Evolutionary conservation across 2,113 vertebrate species (phyloP), one percentile per base, ranked within the genome.

Genomic region (Thamnophis sirtalis): DNA sequence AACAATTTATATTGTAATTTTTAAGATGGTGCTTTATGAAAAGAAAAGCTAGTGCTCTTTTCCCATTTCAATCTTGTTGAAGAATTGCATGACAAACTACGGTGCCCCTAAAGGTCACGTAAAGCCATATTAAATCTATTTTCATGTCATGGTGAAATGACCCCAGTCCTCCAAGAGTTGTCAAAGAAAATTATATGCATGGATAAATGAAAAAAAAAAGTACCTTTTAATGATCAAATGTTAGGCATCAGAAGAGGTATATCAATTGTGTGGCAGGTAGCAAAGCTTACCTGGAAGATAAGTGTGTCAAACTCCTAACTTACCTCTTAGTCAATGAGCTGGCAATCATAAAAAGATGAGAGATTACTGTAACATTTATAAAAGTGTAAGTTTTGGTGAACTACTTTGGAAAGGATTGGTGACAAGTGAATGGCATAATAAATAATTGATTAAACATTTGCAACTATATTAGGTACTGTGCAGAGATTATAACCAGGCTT

Each of bases 121-220:
- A 90, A 89, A 95, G 95, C 90, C 96, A 92, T 95, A 97, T 96
- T 97, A 96, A 96, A 68, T 95, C 87, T 94, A 94, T 96, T 96
- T 96, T 96, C 93, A 95, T 95, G 96, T 95, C 92, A 94, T 91
- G 93, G 94, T 95, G 93, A 96, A 94, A 94, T 96, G 94, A 95
- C 94, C 95, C 95, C 94, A 95, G 92, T 87, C 92, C 92, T 96
- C 90, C 89, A 95, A 92, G 93, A 95, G 95, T 91, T 93, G 94
- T 95, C 95, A 96, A 96, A 91, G 85, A 93, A 95, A 96, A 95
- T 95, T 94, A 95, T 91, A 90, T 93, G 90, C 92, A 94, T 92
- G 93, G 94, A 92, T 94, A 93, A 91, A 85, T 94, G 92, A 85
- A 33, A 92, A 73, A 88, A 48, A 48, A 93, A 60, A 96, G 48